Conservation (phyloP, 2,113 vertebrate genomes). For the Danionella cerebrum region DNA sequence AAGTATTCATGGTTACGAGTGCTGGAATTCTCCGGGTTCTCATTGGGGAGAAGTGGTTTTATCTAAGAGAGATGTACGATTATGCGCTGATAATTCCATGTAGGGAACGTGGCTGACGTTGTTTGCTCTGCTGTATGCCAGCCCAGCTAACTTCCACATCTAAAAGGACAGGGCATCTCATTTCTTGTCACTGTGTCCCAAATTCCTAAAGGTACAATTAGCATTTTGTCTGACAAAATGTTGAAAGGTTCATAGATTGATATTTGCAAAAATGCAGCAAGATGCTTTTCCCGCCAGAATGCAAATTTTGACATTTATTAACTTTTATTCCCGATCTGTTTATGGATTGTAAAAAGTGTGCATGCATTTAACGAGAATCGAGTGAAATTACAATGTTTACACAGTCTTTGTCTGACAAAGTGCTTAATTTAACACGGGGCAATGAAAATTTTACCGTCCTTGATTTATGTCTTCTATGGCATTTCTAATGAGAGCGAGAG, state of each 20-base stretch:
- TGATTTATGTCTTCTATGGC: slow-evolving; percentile 97
- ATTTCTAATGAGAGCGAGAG: slow-evolving; percentile 93
- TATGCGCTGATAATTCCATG: slow-evolving; percentile 37
- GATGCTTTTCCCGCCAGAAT: slow-evolving; percentile 88
- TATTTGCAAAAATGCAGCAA: slow-evolving; percentile 98
- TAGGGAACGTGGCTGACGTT: slow-evolving; percentile 40
- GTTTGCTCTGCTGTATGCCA: slow-evolving; percentile 81
- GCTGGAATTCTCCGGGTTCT: not conserved
- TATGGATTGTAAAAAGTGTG: slow-evolving; percentile 99
- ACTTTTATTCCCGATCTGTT: slow-evolving; percentile 99
- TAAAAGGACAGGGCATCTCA: slow-evolving; percentile 98
- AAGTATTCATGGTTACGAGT: not conserved
- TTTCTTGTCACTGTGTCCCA: slow-evolving; percentile 99
- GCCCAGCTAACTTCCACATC: slow-evolving; percentile 85
- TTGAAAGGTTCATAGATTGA: slow-evolving; percentile 99
- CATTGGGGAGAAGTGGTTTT: not conserved
- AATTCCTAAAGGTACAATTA: slow-evolving; percentile 99
- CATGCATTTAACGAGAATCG: slow-evolving; percentile 98
- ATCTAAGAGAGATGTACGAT: slow-evolving; percentile 24
- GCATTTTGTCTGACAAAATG: slow-evolving; percentile 99
- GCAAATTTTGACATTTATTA: slow-evolving; percentile 99
- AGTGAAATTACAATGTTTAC: slow-evolving; percentile 99
- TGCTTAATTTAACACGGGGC: slow-evolving; percentile 97
- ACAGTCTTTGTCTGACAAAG: slow-evolving; percentile 94
- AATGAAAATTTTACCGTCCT: slow-evolving; percentile 97